Base-by-base conservation (phyloP, 2,797 vertebrate species). In the Hypotaenidia philippensis region DNA sequence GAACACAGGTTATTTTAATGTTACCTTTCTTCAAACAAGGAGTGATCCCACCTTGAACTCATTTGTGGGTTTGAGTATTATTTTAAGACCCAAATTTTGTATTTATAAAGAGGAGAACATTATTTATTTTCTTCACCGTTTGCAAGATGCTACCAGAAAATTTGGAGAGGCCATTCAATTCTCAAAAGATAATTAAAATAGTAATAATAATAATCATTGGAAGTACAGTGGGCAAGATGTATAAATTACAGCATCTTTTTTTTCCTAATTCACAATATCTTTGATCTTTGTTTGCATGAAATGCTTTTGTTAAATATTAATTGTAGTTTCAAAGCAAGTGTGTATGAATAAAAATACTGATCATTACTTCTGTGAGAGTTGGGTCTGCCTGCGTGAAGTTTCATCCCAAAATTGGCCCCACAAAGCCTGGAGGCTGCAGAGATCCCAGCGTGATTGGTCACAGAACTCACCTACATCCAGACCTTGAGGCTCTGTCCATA, bases 281-380 rank as follows among this genome's bases (percentile, higher is more conserved):
- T 96, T 96, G 47, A 26, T 77, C 97, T 96, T 92, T 60, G 90
- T 97, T 97, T 97, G 98, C 98, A 98, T 98, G 98, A 88, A 53
- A 83, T 65, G 97, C 97, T 97, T 97, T 96, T 96, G 97, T 98
- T 98, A 95, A 95, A 77, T 97, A 95, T 96, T 96, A 94, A 93
- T 64, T 97, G 97, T 98, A 97, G 98, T 97, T 97, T 91, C 96
- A 86, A 97, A 97, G 94, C 96, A 84, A 97, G 92, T 89, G 96
- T 97, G 96, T 97, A 95, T 50, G 71, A 98, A 98, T 98, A 98
- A 98, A 98, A 84, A 86, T 57, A 90, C 90, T 91, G 96, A 96
- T 84, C 94, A 29, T 94, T 82, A 89, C 86, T 87, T 74, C 7
- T 6, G 80, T 50, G 88, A 61, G 49, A 87, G 90, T 94, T 83